These are phyloP conservation scores for Drosophila affinis DNA, from an alignment of 2,888 invertebrate species.

Conservation along the genomic window DNA sequence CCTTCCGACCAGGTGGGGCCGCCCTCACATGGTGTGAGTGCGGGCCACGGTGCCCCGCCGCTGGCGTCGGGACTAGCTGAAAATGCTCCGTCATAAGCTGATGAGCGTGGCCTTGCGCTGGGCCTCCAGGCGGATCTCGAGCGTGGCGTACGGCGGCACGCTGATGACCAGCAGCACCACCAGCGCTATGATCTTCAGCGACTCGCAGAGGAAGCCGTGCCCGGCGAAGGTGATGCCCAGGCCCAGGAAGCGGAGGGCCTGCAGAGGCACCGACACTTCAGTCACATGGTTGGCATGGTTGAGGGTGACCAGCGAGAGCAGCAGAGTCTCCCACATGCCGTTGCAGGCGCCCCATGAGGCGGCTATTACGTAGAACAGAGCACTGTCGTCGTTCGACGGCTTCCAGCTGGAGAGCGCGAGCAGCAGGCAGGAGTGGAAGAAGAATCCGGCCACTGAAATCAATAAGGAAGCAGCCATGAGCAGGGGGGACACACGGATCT, in stretches of 20 bases:
- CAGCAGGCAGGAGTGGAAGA: conserved; percentile 91
- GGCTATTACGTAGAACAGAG: conserved; percentile 92
- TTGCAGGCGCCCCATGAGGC: conserved; percentile 95
- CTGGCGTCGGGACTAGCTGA: conserved; percentile 82
- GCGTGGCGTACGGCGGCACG: conserved; percentile 83
- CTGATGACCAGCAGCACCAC: conserved; percentile 82
- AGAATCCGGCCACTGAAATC: conserved; percentile 89
- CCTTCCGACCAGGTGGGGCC: not conserved
- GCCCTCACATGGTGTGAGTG: conserved; percentile 81
- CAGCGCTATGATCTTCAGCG: conserved; percentile 82
- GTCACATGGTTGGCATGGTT: conserved; percentile 83
- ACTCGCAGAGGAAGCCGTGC: conserved; percentile 86
- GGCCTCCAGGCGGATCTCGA: conserved; percentile 83
- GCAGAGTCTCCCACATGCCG: conserved; percentile 91
- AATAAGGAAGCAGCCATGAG: not conserved
- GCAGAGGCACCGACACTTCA: conserved; percentile 84
- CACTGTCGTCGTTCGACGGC: conserved; percentile 91
- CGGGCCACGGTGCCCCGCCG: conserved; percentile 73
- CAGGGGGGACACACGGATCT: too few relatives aligned
- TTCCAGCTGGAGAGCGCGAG: conserved; percentile 91
- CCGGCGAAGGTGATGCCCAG: conserved; percentile 87
- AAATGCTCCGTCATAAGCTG: conserved; percentile 83
- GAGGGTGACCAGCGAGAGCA: conserved; percentile 83
- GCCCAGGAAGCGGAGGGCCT: conserved; percentile 87
- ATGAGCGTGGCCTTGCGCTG: conserved; percentile 82